phyloP scores from a whole-genome alignment of 2,797 vertebrate species.

The Sebastes nivosus region DNA sequence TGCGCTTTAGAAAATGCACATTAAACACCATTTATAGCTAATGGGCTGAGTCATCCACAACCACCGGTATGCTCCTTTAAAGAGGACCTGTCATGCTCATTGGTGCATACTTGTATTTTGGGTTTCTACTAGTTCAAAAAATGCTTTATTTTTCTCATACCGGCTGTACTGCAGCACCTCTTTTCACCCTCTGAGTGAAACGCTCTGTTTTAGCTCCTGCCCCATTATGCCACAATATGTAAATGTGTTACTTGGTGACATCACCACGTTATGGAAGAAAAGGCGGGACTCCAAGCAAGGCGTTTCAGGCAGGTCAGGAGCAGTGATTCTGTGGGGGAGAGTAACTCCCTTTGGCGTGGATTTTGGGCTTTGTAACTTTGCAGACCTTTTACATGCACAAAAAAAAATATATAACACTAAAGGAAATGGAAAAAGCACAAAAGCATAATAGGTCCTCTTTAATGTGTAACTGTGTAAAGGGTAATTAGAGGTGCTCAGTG shows the following conservation, averaged over 20 bases:
- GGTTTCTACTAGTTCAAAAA: neutral
- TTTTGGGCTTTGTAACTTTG: neutral
- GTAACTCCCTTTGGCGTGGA: too few species aligned
- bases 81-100: neutral
- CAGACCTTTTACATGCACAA: neutral
- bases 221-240: neutral
- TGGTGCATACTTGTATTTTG: neutral
- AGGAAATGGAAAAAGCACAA: neutral
- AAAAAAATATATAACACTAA: neutral
- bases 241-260: neutral
- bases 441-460: neutral
- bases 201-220: too few species aligned
- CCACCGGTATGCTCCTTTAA: neutral
- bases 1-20: neutral
- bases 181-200: neutral
- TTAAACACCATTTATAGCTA: neutral
- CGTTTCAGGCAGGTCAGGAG: too few species aligned
- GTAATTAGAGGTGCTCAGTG: constrained; percentile 61
- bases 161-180: neutral
- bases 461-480: constrained; percentile 44
- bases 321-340: too few species aligned
- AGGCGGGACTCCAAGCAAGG: too few species aligned
- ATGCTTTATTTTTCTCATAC: neutral
- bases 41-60: neutral
- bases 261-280: neutral